phyloP scores from a whole-genome alignment of 2,888 invertebrate genomes.

The Troides aeacus region DNA sequence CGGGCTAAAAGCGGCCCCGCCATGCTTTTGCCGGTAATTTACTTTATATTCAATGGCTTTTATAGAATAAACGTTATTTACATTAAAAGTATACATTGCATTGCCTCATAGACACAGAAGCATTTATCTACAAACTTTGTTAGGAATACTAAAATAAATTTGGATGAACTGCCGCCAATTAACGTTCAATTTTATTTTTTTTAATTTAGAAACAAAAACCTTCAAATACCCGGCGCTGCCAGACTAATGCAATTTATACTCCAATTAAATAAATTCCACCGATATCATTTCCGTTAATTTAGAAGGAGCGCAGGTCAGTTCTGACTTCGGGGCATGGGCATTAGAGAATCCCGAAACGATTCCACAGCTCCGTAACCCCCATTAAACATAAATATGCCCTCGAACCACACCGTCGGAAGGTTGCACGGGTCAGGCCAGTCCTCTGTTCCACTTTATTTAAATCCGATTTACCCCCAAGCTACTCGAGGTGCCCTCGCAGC shows the following conservation, averaged over 20 bases:
- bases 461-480: conserved; percentile 49
- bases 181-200: not conserved
- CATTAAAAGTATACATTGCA: conserved; percentile 3
- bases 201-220: conserved; percentile 9
- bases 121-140: not conserved
- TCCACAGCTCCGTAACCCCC: conserved; percentile 63
- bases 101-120: not conserved
- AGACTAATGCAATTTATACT: conserved; percentile 69
- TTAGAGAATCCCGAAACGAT: conserved; percentile 66
- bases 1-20: conserved; percentile 30
- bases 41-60: conserved; percentile 17
- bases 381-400: conserved; percentile 77
- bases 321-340: conserved; percentile 68
- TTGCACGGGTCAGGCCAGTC: conserved; percentile 54
- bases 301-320: conserved; percentile 56
- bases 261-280: conserved; percentile 77
- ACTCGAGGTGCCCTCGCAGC: conserved; percentile 45
- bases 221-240: conserved; percentile 47
- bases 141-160: not conserved
- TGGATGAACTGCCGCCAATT: not conserved
- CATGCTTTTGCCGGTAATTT: conserved; percentile 15
- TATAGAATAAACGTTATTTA: conserved; percentile 8
- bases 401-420: conserved; percentile 64
- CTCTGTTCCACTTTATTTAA: conserved; percentile 55
- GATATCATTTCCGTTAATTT: conserved; percentile 73